Evolutionary conservation across 2,797 vertebrate genomes (phyloP), one percentile per base, ranked within the genome.

Genomic region (Sebastes aleutianus): DNA sequence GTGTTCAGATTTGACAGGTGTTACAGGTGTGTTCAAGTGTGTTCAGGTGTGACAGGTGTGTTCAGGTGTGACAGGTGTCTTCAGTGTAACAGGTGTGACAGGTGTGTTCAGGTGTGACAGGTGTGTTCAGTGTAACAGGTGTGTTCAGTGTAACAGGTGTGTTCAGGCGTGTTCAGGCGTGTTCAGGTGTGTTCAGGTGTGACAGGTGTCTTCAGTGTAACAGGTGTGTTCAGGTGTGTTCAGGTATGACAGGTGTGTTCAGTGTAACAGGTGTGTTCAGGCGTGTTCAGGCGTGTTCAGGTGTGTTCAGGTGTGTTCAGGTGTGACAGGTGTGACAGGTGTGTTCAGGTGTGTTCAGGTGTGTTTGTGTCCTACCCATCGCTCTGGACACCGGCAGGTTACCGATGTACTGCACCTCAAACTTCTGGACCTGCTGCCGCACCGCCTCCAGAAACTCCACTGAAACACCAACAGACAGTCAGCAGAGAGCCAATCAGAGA

Each of bases 361-460:
- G 47, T 18, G n/a, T 43, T 27, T 47, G 8, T 13, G 53, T 71
- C 83, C 12, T 90, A 99, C 98, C 98, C 97, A 98, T 98, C 58
- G 98, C 97, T 90, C 96, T 96, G 83, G 95, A 96, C 87, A 99
- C 97, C 0, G 97, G 96, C 84, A 98, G 93, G 83, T 94, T 97
- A 36, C 98, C 98, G 0, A 99, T 92, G 85, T 98, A 99, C 73
- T 96, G 93, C 7, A 97, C 97, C 58, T 97, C 95, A 12, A 97
- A 99, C 88, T 96, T 98, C 92, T 98, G 97, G 78, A 97, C 94
- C 24, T 95, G 95, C 83, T 96, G 95, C 76, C 96, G 94, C 86
- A 97, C 94, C 0, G 97, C 95, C 61, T 98, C 97, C 88, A 97
- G 90, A 85, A 97, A 95, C 65, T 97, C 97, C 89, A 96, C 98